These are phyloP conservation scores for Scaptomyza caliginosa DNA, from an alignment of 2,888 invertebrate species.

Conservation along the genomic window DNA sequence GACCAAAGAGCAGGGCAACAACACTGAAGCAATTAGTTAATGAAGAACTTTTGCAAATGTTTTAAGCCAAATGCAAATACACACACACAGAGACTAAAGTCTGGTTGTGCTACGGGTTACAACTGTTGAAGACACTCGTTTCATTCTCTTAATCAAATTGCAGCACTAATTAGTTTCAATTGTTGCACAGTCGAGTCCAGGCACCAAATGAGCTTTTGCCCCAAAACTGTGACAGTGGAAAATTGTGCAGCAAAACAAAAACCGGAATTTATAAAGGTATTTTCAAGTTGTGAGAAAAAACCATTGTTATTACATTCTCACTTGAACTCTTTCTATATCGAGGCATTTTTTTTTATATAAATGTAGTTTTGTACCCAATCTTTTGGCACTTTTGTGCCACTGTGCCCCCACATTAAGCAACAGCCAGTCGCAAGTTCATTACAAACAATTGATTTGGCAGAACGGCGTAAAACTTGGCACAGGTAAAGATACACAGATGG, in stretches of 20 bases:
- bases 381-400: conserved; percentile 25
- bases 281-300: too few relatives aligned
- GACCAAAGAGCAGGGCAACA: conserved; percentile 7
- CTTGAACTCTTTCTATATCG: too few relatives aligned
- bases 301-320: too few relatives aligned
- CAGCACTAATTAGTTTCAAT: conserved; percentile 75
- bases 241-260: too few relatives aligned
- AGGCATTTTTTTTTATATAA: background rate
- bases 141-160: conserved; percentile 71
- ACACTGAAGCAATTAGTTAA: conserved; percentile 69
- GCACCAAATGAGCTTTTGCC: conserved; percentile 41
- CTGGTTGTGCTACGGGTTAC: conserved; percentile 10
- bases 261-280: too few relatives aligned
- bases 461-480: conserved; percentile 74
- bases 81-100: conserved; percentile 7
- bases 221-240: conserved; percentile 17
- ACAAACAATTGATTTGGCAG: conserved; percentile 80
- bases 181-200: conserved; percentile 49
- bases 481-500: conserved; percentile 55
- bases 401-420: conserved; percentile 34
- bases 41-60: conserved; percentile 55
- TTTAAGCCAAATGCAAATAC: conserved; percentile 52
- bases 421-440: conserved; percentile 70
- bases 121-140: conserved; percentile 34
- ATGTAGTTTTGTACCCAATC: background rate